Base-by-base conservation (phyloP, 1,140 invertebrate genomes). In the Papilio xuthus region DNA sequence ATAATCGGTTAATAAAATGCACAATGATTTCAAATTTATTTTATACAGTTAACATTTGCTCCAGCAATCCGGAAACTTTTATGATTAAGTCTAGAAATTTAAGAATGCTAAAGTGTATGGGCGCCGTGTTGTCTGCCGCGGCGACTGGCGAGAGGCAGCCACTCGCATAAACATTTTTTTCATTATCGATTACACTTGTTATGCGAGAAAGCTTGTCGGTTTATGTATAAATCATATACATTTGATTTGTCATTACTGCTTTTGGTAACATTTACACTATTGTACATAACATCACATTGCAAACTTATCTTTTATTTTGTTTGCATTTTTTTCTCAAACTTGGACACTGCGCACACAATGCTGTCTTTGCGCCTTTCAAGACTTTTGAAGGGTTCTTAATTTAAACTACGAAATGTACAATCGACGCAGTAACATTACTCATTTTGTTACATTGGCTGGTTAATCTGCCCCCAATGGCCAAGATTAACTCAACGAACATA, bases 91-190 rank as follows among this genome's bases (percentile, higher is more conserved):
- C 56, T 60, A 60, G 56, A 60, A 3, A 60, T 60, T 60, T 60
- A 60, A 28, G 56, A 60, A 60, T 26, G 18, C 23, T 60, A 60
- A 60, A 60, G 20, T 60, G 20, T 26, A 60, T 26, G 26, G 56
- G 56, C 56, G 56, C 56, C 56, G 56, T 60, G 56, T 60, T 60
- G 56, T 60, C 56, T 60, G 56, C 20, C 56, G 56, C 23, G 20
- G 23, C 56, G 56, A 60, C 20, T 26, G 23, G 20, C 56, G 20
- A 60, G 50, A 53, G 50, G n/a, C 50, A 53, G 50, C 18, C 20
- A 28, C 10, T 60, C 56, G 10, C 56, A 26, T 60, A 60, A 60
- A 60, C 56, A 60, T 60, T 60, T 60, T 60, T 60, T 60, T 60
- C 56, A 60, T 26, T 60, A 60, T 60, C 23, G 56, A 26, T 60